phyloP scores from a whole-genome alignment of 2,888 invertebrate genomes.

The Cantharis flavilabris region DNA sequence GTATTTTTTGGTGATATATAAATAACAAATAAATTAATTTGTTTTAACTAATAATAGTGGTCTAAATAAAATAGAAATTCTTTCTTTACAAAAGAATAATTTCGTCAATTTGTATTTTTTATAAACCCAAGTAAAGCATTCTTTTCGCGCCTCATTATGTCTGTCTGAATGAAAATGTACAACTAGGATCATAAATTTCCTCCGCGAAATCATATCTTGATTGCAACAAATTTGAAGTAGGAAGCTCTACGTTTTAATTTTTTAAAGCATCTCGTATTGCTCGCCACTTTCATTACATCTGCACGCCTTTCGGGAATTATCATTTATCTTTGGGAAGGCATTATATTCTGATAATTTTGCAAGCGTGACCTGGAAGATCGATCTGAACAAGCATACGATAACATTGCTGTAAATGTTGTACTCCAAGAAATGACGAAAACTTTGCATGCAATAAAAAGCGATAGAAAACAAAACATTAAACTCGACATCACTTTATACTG shows the following conservation, averaged over 20 bases:
- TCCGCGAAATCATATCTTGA: constrained; percentile 12
- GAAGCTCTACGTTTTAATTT: constrained; percentile 11
- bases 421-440: constrained; percentile 4
- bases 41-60: too few species aligned
- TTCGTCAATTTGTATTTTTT: constrained; percentile 5
- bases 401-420: neutral
- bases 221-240: constrained; percentile 14
- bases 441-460: neutral
- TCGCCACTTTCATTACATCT: constrained; percentile 14
- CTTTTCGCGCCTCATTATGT: constrained; percentile 11
- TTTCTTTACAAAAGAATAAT: neutral
- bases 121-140: constrained; percentile 2
- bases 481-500: neutral
- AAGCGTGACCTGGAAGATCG: constrained; percentile 17
- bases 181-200: constrained; percentile 8
- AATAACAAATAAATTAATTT: too few species aligned
- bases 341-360: constrained; percentile 18
- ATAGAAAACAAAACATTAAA: constrained; percentile 1
- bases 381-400: constrained; percentile 10
- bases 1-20: too few species aligned
- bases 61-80: neutral
- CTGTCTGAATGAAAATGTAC: constrained; percentile 8
- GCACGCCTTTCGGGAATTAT: constrained; percentile 18
- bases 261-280: constrained; percentile 10
- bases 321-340: constrained; percentile 15